Evolutionary conservation across 2,888 invertebrate species (phyloP).

Genomic region (Cryptus armator): DNA sequence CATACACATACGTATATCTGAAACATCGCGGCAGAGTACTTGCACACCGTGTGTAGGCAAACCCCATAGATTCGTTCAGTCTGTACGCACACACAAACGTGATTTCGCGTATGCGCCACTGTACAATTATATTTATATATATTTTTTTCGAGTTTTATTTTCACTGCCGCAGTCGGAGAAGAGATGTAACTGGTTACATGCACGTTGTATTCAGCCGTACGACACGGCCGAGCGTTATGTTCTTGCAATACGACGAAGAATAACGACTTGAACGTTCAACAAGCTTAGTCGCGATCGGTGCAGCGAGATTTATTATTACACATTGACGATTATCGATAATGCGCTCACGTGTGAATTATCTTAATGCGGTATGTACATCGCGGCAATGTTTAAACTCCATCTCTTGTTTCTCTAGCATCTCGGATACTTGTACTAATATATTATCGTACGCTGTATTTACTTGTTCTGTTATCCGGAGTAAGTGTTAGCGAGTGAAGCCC

Average conservation of each 20-base stretch:
- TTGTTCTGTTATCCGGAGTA: neutral
- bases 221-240: neutral
- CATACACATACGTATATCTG: neutral
- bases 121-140: constrained; percentile 23
- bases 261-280: constrained; percentile 22
- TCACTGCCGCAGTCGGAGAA: neutral
- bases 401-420: neutral
- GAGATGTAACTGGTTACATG: constrained; percentile 12
- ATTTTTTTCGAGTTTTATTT: constrained; percentile 29
- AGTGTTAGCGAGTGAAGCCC: neutral
- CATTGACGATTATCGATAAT: constrained; percentile 47
- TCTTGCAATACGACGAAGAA: constrained; percentile 1
- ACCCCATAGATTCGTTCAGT: neutral
- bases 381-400: constrained; percentile 5
- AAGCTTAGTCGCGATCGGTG: constrained; percentile 17
- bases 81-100: neutral
- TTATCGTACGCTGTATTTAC: neutral
- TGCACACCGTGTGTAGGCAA: neutral
- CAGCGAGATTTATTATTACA: constrained; percentile 35
- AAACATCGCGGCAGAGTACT: neutral
- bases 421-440: neutral
- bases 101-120: neutral
- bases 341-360: constrained; percentile 38
- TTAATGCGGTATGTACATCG: neutral
- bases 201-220: neutral